These are phyloP conservation scores for Muschampia plurimacula DNA, from an alignment of 2,888 invertebrate genomes.

Conservation along the genomic window DNA sequence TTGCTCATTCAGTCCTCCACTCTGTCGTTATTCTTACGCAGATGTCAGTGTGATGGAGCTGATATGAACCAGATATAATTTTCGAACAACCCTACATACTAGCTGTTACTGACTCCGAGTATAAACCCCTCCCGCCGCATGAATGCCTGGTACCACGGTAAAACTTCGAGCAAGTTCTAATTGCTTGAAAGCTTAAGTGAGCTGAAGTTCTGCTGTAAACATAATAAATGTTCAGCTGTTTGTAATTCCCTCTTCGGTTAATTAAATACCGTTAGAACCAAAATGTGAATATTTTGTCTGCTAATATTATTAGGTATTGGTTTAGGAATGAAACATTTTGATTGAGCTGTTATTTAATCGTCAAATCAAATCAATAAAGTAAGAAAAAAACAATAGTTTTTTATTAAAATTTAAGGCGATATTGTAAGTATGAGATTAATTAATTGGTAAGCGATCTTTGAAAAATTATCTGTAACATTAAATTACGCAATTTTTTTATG, in stretches of 20 bases:
- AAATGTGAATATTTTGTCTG: conserved; percentile 19
- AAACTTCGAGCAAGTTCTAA: conserved; percentile 38
- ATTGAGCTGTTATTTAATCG: conserved; percentile 2
- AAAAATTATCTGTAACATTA: no score
- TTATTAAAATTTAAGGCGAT: no score
- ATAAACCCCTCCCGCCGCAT: conserved; percentile 18
- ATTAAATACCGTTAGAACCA: conserved; percentile 35
- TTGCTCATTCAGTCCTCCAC: conserved; percentile 77
- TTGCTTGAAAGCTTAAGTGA: conserved; percentile 40
- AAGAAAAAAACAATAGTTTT: not conserved
- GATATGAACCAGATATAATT: conserved; percentile 55
- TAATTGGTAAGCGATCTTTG: no score
- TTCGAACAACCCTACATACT: conserved; percentile 21
- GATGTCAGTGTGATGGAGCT: conserved; percentile 71
- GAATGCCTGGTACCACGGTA: conserved; percentile 32
- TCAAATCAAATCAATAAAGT: not conserved
- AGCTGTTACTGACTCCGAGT: not conserved
- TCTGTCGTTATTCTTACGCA: conserved; percentile 81
- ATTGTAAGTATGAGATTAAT: no score
- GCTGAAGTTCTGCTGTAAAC: conserved; percentile 39
- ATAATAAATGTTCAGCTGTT: conserved; percentile 40
- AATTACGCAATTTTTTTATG: no score
- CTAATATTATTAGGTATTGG: conserved; percentile 18
- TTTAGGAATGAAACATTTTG: not conserved
- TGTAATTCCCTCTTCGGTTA: conserved; percentile 36